Evolutionary conservation across 2,888 invertebrate genomes (phyloP).

Genomic region (Cephonodes hylas): DNA sequence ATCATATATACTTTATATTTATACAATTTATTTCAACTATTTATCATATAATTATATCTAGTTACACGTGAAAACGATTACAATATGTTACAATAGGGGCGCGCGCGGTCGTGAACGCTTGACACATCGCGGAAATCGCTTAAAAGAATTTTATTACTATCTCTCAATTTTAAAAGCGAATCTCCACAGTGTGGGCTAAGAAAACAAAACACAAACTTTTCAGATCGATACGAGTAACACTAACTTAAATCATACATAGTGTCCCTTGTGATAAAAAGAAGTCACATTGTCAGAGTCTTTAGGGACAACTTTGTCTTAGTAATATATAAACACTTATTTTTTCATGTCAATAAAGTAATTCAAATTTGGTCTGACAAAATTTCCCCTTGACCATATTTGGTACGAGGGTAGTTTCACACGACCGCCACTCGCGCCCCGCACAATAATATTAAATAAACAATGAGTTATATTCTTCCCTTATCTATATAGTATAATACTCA

Average conservation of each 20-base stretch:
- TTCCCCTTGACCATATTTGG: too few species aligned
- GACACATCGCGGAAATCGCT: not conserved
- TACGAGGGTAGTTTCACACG: not conserved
- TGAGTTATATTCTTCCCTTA: slow-evolving; percentile 25
- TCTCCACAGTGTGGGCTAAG: too few species aligned
- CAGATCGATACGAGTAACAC: too few species aligned
- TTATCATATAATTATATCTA: slow-evolving; percentile 32
- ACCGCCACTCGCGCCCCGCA: not conserved
- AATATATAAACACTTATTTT: too few species aligned
- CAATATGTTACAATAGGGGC: slow-evolving; percentile 10
- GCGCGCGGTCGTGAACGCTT: not conserved
- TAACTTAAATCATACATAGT: too few species aligned
- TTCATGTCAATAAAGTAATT: too few species aligned
- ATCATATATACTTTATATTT: slow-evolving; percentile 13
- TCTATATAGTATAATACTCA: slow-evolving; percentile 34
- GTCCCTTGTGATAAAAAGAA: too few species aligned
- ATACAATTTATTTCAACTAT: slow-evolving; percentile 29
- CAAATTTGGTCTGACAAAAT: too few species aligned
- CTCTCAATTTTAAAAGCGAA: not conserved
- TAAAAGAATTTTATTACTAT: not conserved
- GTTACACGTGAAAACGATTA: slow-evolving; percentile 26
- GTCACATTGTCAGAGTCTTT: too few species aligned
- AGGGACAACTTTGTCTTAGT: too few species aligned
- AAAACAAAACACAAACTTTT: too few species aligned
- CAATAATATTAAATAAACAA: slow-evolving; percentile 23